phyloP scores from a whole-genome alignment of 2,113 vertebrate genomes.

The Mungos mungo region DNA sequence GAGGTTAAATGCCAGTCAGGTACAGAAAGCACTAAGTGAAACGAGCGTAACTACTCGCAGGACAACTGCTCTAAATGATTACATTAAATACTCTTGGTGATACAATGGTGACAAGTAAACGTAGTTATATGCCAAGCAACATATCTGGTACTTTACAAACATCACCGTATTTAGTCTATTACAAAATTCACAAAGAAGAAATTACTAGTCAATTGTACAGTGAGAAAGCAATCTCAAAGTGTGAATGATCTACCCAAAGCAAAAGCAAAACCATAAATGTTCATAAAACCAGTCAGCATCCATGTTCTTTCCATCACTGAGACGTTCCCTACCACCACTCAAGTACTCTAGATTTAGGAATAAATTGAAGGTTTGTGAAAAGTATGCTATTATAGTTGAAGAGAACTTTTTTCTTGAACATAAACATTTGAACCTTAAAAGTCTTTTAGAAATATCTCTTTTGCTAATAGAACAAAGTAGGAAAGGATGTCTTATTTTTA shows the following conservation, averaged over 20 bases:
- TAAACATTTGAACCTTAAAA: slow-evolving; percentile 46
- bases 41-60: not conserved
- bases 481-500: slow-evolving; percentile 37
- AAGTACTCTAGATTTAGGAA: not conserved
- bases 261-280: slow-evolving; percentile 7
- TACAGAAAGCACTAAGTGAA: not conserved
- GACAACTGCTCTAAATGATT: not conserved
- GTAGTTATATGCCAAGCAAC: not conserved
- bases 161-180: not conserved
- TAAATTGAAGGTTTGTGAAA: not conserved
- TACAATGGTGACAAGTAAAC: not conserved
- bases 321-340: not conserved
- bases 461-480: not conserved
- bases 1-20: not conserved
- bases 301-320: not conserved
- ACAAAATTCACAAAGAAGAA: slow-evolving; percentile 43
- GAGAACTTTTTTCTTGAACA: slow-evolving; percentile 1
- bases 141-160: slow-evolving; percentile 1
- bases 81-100: not conserved
- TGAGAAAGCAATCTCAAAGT: slow-evolving; percentile 42
- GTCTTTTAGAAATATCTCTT: slow-evolving; percentile 35
- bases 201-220: not conserved
- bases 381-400: not conserved
- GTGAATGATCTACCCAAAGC: slow-evolving; percentile 14
- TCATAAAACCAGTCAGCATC: not conserved